phyloP scores from a whole-genome alignment of 2,888 invertebrate species.

The Drepana falcataria region DNA sequence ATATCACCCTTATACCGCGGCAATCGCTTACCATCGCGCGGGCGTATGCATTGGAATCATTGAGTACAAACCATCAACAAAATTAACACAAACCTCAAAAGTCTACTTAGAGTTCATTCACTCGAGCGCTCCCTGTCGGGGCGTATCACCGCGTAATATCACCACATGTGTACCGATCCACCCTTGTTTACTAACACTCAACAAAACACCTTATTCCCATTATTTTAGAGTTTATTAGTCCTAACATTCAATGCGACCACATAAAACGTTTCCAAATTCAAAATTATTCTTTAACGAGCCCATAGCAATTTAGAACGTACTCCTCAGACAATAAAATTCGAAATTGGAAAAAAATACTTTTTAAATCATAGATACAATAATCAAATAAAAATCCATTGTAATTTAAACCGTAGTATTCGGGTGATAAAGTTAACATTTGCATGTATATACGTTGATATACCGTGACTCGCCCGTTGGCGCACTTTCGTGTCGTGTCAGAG shows the following conservation, averaged over 20 bases:
- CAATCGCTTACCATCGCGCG: too few species aligned
- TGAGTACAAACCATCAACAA: too few species aligned
- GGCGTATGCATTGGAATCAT: too few species aligned
- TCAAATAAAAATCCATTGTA: not conserved
- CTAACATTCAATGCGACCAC: not conserved
- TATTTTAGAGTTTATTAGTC: not conserved
- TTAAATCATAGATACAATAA: not conserved
- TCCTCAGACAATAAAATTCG: too few species aligned
- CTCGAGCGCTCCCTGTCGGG: constrained; percentile 8
- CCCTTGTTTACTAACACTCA: not conserved
- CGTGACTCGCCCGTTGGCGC: not conserved
- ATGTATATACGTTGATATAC: not conserved
- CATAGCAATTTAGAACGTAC: not conserved
- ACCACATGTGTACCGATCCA: constrained; percentile 12
- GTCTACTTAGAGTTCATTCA: not conserved
- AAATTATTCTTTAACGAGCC: not conserved
- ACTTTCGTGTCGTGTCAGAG: not conserved
- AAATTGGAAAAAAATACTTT: too few species aligned
- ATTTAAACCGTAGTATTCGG: not conserved
- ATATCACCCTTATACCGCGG: too few species aligned
- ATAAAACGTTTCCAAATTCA: not conserved
- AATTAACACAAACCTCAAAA: not conserved
- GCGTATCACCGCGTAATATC: constrained; percentile 19
- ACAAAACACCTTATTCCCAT: not conserved
- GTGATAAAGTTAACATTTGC: not conserved